Percentiles rank a stretch among this genome's conserved stretches.
phyloP scores from a whole-genome alignment of 2,797 vertebrate species.

The Onychomys torridus region DNA sequence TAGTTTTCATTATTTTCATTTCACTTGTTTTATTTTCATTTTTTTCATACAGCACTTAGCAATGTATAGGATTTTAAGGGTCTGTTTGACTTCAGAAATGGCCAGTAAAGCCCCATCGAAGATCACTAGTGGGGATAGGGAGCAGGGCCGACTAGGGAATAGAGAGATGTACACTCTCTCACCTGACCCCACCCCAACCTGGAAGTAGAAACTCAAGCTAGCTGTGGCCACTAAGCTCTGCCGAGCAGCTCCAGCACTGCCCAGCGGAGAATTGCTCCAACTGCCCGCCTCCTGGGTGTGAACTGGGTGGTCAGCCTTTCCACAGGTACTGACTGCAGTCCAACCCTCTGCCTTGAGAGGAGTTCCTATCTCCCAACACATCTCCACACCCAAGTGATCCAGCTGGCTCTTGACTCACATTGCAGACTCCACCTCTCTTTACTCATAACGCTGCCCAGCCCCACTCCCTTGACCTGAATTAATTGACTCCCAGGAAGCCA shows the following conservation, averaged over 20 bases:
- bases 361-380: not conserved
- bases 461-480: conserved; percentile 56
- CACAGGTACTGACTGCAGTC: not conserved
- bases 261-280: not conserved
- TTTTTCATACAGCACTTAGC: conserved; percentile 4
- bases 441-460: conserved; percentile 16
- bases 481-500: conserved; percentile 19
- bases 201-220: not conserved
- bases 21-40: conserved; percentile 1
- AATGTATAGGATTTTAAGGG: not conserved
- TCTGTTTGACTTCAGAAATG: not conserved
- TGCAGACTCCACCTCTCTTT: conserved; percentile 18
- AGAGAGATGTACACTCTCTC: no score
- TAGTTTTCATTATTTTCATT: conserved; percentile 49
- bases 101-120: not conserved
- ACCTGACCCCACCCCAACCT: not conserved
- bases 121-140: not conserved
- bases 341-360: conserved; percentile 12
- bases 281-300: not conserved
- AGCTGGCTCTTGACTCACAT: conserved; percentile 48
- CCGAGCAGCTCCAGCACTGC: not conserved
- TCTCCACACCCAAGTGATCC: not conserved
- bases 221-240: not conserved
- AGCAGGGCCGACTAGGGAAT: not conserved
- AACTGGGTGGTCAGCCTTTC: not conserved